Conservation (phyloP, 2,797 vertebrate genomes). For the Orientallactaga sibirica region DNA sequence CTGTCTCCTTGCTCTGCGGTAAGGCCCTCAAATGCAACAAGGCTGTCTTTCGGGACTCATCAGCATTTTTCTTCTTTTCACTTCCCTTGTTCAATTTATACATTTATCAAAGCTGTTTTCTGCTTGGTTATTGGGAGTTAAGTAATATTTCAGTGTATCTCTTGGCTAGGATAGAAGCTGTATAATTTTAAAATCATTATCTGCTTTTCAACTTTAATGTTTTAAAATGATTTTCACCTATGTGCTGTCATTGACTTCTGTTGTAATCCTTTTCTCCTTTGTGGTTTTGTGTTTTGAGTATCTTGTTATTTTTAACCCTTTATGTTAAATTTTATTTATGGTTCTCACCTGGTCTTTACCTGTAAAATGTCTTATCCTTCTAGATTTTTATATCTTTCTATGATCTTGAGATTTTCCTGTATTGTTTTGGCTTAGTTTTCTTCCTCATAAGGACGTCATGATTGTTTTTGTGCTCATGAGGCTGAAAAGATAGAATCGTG, state of each 20-base stretch:
- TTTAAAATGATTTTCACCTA: conserved; percentile 10
- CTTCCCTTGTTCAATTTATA: neutral
- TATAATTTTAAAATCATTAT: neutral
- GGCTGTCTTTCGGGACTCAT: neutral
- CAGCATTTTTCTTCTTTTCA: neutral
- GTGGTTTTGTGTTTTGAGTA: neutral
- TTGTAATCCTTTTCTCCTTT: neutral
- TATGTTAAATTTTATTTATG: conserved; percentile 32
- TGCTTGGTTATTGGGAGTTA: neutral
- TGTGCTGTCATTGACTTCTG: neutral
- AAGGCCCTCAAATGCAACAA: neutral
- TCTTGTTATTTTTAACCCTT: conserved; percentile 26
- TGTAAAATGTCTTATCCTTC: neutral
- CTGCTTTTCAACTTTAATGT: neutral
- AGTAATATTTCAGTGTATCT: neutral
- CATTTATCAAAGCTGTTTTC: neutral
- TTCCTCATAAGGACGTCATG: neutral
- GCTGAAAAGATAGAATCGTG: neutral
- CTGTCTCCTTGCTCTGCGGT: neutral
- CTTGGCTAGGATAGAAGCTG: neutral
- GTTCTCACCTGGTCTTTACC: neutral
- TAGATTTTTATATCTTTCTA: neutral
- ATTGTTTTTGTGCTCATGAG: neutral
- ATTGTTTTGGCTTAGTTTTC: conserved; percentile 3
- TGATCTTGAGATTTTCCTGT: neutral